Evolutionary conservation across 2,113 vertebrate species (phyloP), one percentile per base, ranked within the genome.

Genomic region (Rana temporaria): DNA sequence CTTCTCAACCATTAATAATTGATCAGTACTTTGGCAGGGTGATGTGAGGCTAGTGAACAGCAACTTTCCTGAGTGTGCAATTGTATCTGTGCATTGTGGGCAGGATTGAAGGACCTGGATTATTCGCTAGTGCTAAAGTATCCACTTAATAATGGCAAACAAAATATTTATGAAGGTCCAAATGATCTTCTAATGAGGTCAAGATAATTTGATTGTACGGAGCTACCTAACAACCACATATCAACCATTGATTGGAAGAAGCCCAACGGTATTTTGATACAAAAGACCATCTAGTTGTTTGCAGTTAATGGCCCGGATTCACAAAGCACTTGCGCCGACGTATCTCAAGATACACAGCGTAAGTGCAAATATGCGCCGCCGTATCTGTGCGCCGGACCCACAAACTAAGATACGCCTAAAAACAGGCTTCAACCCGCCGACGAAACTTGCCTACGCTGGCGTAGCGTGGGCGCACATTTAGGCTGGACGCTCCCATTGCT

Each of bases 31-130:
- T 80, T 82, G 60, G 42, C 34, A 48, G 24, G 12, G 59, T 17
- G 18, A 34, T 73, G 48, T 74, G 56, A 56, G 56, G 20, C 20
- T 68, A 57, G 32, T 12, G 57, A 71, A 20, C 48, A 17, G 38
- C 34, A 65, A 42, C 60, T 59, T 80, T 80, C 56, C 66, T 80
- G 78, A n/a, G 56, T 62, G 34, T 34, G 78, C 65, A 80, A 80
- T 55, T 70, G 38, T 57, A 80, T 68, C 66, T 69, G 4, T 48
- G 6, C 19, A 79, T 79, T 79, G 67, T 79, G 20, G 19, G 24
- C 32, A 12, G 16, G 24, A 72, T 11, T 79, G 42, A 66, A 34
- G 60, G 11, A 20, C 9, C 42, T 17, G 52, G 42, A 55, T 66
- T 63, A 72, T 53, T 42, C 22, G 24, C 19, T 67, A 66, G 64